Evolutionary conservation across 2,888 invertebrate genomes (phyloP).

Genomic region (Archips crataeganus): DNA sequence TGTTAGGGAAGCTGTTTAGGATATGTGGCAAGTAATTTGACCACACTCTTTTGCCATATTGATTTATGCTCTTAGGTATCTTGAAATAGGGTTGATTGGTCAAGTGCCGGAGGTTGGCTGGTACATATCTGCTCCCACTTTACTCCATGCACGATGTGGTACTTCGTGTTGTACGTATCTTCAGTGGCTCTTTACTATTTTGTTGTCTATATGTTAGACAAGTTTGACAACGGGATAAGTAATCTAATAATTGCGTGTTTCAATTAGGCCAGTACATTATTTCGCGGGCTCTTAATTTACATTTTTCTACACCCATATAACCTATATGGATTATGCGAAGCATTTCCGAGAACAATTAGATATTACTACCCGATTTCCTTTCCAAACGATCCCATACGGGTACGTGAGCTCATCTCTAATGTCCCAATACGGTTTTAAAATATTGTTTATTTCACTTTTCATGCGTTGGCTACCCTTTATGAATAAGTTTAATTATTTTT

Average conservation of each 20-base stretch:
- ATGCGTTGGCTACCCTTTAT: slow-evolving; percentile 39
- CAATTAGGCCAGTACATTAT: slow-evolving; percentile 17
- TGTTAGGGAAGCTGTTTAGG: too few species aligned
- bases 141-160: too few species aligned
- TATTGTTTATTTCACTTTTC: slow-evolving; percentile 38
- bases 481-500: slow-evolving; percentile 35
- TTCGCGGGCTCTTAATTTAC: slow-evolving; percentile 11
- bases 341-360: slow-evolving; percentile 37
- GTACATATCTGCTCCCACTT: too few species aligned
- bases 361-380: slow-evolving; percentile 40
- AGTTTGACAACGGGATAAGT: slow-evolving; percentile 8
- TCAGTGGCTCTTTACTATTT: too few species aligned
- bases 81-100: too few species aligned
- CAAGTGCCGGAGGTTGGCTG: too few species aligned
- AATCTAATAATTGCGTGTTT: neutral
- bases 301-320: slow-evolving; percentile 9
- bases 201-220: too few species aligned
- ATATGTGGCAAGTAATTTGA: too few species aligned
- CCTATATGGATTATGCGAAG: slow-evolving; percentile 18
- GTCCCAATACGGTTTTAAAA: slow-evolving; percentile 36
- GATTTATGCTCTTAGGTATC: too few species aligned
- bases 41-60: too few species aligned
- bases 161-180: too few species aligned
- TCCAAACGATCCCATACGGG: slow-evolving; percentile 37
- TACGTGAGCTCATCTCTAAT: slow-evolving; percentile 35